phyloP scores from a whole-genome alignment of 2,113 vertebrate species.

The Vicugna pacos region DNA sequence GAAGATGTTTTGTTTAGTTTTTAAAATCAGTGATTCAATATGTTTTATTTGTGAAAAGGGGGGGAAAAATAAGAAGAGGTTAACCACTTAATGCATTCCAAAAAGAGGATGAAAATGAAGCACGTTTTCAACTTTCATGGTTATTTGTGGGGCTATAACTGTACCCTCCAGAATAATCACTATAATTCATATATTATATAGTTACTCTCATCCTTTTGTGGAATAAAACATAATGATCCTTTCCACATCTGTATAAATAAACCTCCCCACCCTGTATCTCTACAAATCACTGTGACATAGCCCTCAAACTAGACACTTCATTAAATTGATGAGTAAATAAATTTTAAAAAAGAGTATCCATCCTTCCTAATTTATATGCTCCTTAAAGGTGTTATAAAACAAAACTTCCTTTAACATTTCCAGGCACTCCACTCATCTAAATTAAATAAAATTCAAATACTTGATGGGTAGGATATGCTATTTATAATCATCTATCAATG shows the following conservation, averaged over 20 bases:
- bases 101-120: constrained; percentile 53
- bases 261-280: constrained; percentile 32
- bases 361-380: constrained; percentile 69
- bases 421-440: background rate
- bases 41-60: constrained; percentile 46
- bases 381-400: constrained; percentile 69
- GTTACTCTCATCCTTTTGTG: background rate
- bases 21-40: constrained; percentile 47
- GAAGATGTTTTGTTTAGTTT: constrained; percentile 35
- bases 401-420: constrained; percentile 70
- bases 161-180: constrained; percentile 51
- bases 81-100: constrained; percentile 13
- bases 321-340: constrained; percentile 76
- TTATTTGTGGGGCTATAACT: background rate
- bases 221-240: constrained; percentile 59
- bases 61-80: background rate
- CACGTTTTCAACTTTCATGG: constrained; percentile 42
- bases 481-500: constrained; percentile 62
- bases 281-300: constrained; percentile 70
- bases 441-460: constrained; percentile 66
- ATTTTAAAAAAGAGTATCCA: constrained; percentile 60
- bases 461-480: background rate
- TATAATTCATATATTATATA: constrained; percentile 12
- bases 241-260: constrained; percentile 63
- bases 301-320: constrained; percentile 38